Evolutionary conservation across 2,797 vertebrate genomes (phyloP), one percentile per base, ranked within the genome.

Genomic region (Bradypus variegatus): DNA sequence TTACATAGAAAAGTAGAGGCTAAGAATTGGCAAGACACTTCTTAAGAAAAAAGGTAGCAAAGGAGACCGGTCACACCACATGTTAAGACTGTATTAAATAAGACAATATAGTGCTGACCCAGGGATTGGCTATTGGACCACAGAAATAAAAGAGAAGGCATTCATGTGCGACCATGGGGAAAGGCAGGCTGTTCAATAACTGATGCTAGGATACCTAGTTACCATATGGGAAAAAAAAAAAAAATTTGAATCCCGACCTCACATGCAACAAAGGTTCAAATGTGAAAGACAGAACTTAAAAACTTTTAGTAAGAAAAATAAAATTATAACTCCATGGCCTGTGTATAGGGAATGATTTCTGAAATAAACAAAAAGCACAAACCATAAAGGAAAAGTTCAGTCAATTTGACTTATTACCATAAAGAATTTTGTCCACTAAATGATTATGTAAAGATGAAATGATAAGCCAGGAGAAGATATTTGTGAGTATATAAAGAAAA

Each of bases 41-140:
- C 70, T 58, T 55, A 73, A 75, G 79, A 90, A 93, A 82, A 91
- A 88, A 64, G 14, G 69, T 94, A 76, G 29, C 72, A 72, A 88
- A 80, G 77, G n/a, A 23, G 19, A 64, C 48, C 70, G 73, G 11
- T 38, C 23, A 64, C 38, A 88, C 76, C 29, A 70, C 53, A 55
- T 23, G 55, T 41, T 58, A 94, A 80, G 14, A 90, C 36, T 36
- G 2, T 73, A 38, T 33, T 41, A 79, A 84, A 89, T 67, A 94
- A 31, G 27, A 38, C 25, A n/a, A 13, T 41, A 7, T n/a, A 75
- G 10, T 36, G n/a, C 6, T 69, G 38, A 27, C 16, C 48, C 38
- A 70, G 62, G 23, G 62, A 67, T 23, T 89, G 80, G 41, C 23
- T 82, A 90, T 55, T 8, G 70, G 64, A 81, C 18, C 3, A 45